phyloP scores from a whole-genome alignment of 2,113 vertebrate genomes.

The Spilogale gracilis region DNA sequence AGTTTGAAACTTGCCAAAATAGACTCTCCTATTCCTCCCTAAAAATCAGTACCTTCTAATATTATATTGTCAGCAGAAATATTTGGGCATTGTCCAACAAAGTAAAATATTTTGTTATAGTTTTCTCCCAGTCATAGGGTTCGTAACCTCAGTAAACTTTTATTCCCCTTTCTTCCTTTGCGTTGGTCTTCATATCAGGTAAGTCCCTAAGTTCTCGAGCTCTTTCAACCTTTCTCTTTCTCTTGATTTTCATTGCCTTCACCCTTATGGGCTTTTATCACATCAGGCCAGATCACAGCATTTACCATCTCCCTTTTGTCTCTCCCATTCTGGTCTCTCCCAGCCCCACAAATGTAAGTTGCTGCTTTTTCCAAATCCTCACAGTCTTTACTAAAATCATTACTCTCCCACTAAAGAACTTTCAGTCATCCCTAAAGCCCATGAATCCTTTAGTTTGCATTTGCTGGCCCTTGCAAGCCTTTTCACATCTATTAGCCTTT shows the following conservation, averaged over 20 bases:
- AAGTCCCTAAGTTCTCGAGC: background rate
- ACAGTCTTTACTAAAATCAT: background rate
- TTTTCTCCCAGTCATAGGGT: background rate
- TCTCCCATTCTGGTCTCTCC: background rate
- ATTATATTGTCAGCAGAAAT: slow-evolving; percentile 68
- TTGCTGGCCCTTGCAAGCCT: background rate
- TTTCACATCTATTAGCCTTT: background rate
- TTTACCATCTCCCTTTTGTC: background rate
- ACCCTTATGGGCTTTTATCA: background rate
- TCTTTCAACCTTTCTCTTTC: background rate
- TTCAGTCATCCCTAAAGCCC: background rate
- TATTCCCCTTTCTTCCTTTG: background rate
- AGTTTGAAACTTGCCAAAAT: slow-evolving; percentile 56
- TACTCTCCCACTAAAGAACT: background rate
- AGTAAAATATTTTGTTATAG: background rate
- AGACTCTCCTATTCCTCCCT: slow-evolving; percentile 29
- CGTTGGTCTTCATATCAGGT: background rate
- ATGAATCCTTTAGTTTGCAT: background rate
- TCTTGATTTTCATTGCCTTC: background rate
- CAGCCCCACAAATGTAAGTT: too few species aligned
- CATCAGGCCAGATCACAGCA: background rate
- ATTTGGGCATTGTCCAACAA: slow-evolving; percentile 5
- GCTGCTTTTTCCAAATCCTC: background rate
- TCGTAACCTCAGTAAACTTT: slow-evolving; percentile 17
- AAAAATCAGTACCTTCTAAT: slow-evolving; percentile 55